Conservation (phyloP, 2,113 vertebrate species). For the Vimba vimba region DNA sequence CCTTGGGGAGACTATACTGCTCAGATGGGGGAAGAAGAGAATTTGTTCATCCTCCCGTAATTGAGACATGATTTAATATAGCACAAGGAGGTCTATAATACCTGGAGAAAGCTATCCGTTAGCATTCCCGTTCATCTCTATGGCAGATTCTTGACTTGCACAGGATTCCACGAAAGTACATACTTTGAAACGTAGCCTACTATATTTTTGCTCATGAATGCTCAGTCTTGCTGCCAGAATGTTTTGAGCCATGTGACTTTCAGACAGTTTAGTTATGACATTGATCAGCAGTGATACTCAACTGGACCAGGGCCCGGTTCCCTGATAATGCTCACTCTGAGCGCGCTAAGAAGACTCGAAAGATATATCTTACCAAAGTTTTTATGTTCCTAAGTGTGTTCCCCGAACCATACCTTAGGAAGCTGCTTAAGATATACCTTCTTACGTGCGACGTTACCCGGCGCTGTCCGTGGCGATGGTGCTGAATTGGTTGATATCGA, state of each 20-base stretch:
- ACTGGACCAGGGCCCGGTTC: no score
- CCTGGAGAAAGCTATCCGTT: constrained; percentile 10
- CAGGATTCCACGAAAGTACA: background rate
- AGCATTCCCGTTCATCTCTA: background rate
- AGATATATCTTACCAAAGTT: no score
- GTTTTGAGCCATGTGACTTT: background rate
- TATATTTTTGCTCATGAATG: background rate
- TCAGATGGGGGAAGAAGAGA: constrained; percentile 64
- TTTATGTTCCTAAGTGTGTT: no score
- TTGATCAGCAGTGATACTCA: background rate
- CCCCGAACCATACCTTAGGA: no score
- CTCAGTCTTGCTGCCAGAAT: background rate
- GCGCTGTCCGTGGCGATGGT: no score
- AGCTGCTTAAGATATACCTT: no score
- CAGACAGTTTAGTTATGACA: background rate
- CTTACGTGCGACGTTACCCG: no score
- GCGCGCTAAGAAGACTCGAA: no score
- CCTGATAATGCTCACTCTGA: no score
- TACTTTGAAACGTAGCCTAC: no score
- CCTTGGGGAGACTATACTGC: constrained; percentile 64
- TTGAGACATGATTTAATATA: constrained; percentile 77
- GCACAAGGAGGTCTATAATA: background rate
- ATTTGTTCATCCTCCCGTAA: constrained; percentile 74
- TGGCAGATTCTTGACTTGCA: background rate
- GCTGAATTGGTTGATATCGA: no score